phyloP scores from a whole-genome alignment of 1,140 invertebrate species.

The Trichonephila clavata region DNA sequence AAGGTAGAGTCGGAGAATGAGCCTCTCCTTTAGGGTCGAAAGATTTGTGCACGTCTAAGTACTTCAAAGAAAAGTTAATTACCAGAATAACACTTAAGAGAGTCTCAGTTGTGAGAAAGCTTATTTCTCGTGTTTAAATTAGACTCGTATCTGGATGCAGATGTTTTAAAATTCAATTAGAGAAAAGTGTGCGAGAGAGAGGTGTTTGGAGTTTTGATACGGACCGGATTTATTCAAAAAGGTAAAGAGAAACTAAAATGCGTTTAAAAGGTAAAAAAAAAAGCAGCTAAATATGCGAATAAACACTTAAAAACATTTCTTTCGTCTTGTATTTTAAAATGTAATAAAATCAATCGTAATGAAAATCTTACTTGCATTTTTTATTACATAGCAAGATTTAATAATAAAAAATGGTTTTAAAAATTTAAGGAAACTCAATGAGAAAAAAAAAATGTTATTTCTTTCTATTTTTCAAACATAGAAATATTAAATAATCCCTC shows the following conservation, averaged over 20 bases:
- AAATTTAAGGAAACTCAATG: too few species aligned
- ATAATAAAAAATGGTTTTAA: too few species aligned
- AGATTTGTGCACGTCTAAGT: not conserved
- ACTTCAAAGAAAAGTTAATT: conserved; percentile 62
- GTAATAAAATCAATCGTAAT: too few species aligned
- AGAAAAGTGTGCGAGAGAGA: not conserved
- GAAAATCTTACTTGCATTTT: too few species aligned
- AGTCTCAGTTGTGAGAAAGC: not conserved
- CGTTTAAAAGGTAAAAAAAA: too few species aligned
- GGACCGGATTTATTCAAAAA: not conserved
- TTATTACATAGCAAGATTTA: too few species aligned
- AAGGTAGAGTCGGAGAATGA: not conserved
- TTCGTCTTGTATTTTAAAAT: too few species aligned
- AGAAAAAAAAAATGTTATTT: too few species aligned
- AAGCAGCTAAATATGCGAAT: too few species aligned
- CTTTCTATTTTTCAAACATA: too few species aligned
- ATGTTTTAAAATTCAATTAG: conserved; percentile 51
- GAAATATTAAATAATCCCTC: too few species aligned
- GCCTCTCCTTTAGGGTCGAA: not conserved
- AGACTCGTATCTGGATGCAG: not conserved
- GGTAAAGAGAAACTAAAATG: not conserved
- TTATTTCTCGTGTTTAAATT: conserved; percentile 41
- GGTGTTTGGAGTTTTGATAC: not conserved
- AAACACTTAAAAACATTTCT: too few species aligned
- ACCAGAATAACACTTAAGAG: conserved; percentile 51